A percentile compares a stretch with the other conserved stretches of the same genome.
Conservation (phyloP, 2,113 vertebrate species). For the Paramormyrops kingsleyae region DNA sequence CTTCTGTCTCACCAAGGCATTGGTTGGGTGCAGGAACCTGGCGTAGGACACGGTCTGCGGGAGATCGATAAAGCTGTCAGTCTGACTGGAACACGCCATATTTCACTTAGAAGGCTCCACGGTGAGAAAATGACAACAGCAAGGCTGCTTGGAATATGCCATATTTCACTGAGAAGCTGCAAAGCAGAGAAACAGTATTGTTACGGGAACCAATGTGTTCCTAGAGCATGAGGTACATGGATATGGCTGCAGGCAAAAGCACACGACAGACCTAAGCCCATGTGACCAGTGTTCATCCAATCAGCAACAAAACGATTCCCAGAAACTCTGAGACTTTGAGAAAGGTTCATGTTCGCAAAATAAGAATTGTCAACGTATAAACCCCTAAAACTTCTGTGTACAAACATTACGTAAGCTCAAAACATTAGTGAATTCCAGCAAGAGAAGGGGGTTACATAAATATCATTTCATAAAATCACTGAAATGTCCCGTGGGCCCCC, state of each 20-base stretch:
- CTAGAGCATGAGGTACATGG: background rate
- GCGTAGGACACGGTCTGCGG: constrained; percentile 90
- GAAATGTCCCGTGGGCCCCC: background rate
- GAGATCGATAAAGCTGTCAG: background rate
- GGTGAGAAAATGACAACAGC: background rate
- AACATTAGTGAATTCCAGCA: background rate
- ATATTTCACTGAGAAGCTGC: background rate
- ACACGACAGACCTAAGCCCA: background rate
- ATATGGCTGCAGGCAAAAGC: background rate
- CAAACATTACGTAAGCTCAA: background rate
- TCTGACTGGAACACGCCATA: background rate
- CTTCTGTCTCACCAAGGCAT: constrained; percentile 79
- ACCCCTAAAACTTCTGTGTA: background rate
- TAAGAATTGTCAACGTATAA: background rate
- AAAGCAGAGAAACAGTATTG: background rate
- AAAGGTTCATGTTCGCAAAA: background rate
- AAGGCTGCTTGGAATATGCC: background rate
- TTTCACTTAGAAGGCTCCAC: background rate
- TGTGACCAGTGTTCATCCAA: background rate
- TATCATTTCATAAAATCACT: background rate
- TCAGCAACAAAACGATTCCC: background rate
- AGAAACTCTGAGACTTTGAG: background rate
- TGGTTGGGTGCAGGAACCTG: constrained; percentile 88
- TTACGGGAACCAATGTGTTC: background rate
- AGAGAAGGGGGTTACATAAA: background rate